Base-by-base conservation (phyloP, 2,888 invertebrate genomes). In the Cosmia trapezina region DNA sequence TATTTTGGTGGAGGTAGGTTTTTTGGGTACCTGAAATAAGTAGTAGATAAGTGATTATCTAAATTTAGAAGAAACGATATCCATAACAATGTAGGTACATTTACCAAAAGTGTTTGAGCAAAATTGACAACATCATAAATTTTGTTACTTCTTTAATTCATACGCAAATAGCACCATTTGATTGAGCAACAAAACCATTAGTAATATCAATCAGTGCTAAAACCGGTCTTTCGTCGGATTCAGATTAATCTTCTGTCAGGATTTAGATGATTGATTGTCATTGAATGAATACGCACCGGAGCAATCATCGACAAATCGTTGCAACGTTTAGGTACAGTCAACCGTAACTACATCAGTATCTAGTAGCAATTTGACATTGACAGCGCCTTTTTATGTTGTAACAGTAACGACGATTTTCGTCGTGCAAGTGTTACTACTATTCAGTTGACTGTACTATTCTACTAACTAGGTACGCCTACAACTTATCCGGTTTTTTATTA, bases 221-320 rank as follows among this genome's bases (percentile, higher is more conserved):
- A 41, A 82, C 72, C 69, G 43, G 66, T 53, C 22, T 68, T 17
- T 53, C 77, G 80, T 80, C 63, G 53, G 41, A 69, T 73, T 45
- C 43, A 76, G 63, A 84, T 81, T 78, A 83, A 85, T 73, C 67
- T 71, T 69, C 64, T 74, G 78, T 83, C 78, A 73, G 60, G 37
- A 73, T 68, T 64, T 53, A 8, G 9, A 49, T 76, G 73, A 73
- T 76, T 74, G 71, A 85, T 77, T 84, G 72, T 74, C 78, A 54
- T 59, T 61, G 61, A 51, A 66, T 59, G 51, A 70, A 59, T n/a
- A n/a, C 59, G 22, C 33, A 67, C 37, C 49, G 64, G 12, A 70
- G 53, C 80, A 74, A 81, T 83, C 66, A 74, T 60, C 33, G 60
- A 17, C 56, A 43, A 69, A 53, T n/a, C 17, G 61, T 84, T 78